Evolutionary conservation across 2,888 invertebrate species (phyloP).

Genomic region (Drosophila kokeensis): DNA sequence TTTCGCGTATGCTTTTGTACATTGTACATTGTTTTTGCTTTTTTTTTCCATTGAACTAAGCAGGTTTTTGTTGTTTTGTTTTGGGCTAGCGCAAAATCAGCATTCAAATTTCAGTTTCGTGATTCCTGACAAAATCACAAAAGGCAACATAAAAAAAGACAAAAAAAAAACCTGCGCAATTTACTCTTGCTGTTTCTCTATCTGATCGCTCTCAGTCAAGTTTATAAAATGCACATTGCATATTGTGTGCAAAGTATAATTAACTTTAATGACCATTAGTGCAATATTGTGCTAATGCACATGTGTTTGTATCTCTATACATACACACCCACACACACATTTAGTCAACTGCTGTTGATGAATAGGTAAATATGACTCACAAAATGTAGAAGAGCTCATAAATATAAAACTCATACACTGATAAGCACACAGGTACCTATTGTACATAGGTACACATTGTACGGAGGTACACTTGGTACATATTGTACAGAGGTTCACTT

Average conservation of each 20-base stretch:
- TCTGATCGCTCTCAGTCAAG: slow-evolving; percentile 6
- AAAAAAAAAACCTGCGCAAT: slow-evolving; percentile 14
- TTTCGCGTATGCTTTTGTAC: slow-evolving; percentile 13
- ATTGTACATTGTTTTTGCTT: slow-evolving; percentile 5
- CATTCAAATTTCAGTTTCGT: slow-evolving; percentile 30
- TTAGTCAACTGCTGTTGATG: slow-evolving; percentile 14
- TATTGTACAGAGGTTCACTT: background rate
- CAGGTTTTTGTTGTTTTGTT: slow-evolving; percentile 47
- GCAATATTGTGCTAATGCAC: slow-evolving; percentile 5
- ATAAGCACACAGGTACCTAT: background rate
- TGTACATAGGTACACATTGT: background rate
- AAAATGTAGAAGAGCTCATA: slow-evolving; percentile 25
- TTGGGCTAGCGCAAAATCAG: slow-evolving; percentile 64
- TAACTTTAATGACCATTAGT: slow-evolving; percentile 21
- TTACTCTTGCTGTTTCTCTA: slow-evolving; percentile 1
- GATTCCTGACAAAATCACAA: slow-evolving; percentile 54
- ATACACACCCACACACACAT: slow-evolving; percentile 3
- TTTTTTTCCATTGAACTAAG: slow-evolving; percentile 12
- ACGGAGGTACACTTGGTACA: background rate
- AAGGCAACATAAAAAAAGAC: slow-evolving; percentile 18
- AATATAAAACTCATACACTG: slow-evolving; percentile 3
- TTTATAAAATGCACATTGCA: slow-evolving; percentile 20
- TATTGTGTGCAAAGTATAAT: background rate
- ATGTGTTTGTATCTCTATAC: slow-evolving; percentile 5
- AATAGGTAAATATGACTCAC: slow-evolving; percentile 58